Evolutionary conservation across 1,140 invertebrate species (phyloP).

Genomic region (Palaemon carinicauda): DNA sequence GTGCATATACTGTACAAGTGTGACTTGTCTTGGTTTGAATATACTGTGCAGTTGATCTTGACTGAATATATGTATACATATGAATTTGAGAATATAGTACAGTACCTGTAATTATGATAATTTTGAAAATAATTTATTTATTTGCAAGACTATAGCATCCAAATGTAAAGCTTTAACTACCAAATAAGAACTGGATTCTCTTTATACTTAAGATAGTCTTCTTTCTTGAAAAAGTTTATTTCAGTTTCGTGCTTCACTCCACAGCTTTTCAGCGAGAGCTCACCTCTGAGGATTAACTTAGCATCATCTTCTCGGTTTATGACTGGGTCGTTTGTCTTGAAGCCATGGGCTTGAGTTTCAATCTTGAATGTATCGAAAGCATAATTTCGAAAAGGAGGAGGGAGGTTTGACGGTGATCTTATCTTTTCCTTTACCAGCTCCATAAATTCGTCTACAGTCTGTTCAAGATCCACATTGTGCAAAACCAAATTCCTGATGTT

Average conservation of each 20-base stretch:
- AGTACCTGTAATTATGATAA: background rate
- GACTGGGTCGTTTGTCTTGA: conserved; percentile 63
- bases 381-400: conserved; percentile 62
- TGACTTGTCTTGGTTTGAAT: no score
- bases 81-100: no score
- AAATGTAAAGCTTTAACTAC: background rate
- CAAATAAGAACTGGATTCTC: conserved; percentile 47
- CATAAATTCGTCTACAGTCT: conserved; percentile 58
- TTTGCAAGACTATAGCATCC: background rate
- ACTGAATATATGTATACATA: no score
- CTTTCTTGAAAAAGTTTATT: conserved; percentile 64
- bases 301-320: conserved; percentile 63
- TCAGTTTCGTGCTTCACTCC: conserved; percentile 64
- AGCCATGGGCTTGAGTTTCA: conserved; percentile 62
- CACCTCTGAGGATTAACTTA: conserved; percentile 60
- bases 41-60: no score
- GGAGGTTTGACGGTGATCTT: conserved; percentile 54
- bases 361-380: conserved; percentile 63
- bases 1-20: no score
- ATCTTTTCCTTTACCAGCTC: conserved; percentile 56
- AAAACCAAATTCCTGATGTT: conserved; percentile 63
- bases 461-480: conserved; percentile 59
- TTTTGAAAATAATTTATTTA: background rate
- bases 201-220: conserved; percentile 62
- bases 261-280: conserved; percentile 55